These are phyloP conservation scores for Polietes domitor DNA, from an alignment of 2,888 invertebrate genomes.

Conservation along the genomic window DNA sequence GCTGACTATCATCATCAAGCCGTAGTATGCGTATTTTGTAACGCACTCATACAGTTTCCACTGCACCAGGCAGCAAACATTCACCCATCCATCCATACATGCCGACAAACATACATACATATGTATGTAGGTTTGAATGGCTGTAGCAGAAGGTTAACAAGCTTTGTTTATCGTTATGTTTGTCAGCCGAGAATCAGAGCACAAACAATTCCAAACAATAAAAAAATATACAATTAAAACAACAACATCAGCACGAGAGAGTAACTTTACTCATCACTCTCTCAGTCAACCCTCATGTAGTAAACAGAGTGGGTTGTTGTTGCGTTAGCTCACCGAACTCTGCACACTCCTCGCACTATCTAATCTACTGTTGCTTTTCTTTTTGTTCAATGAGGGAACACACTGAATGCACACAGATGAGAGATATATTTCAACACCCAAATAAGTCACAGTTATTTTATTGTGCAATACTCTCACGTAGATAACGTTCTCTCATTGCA, in stretches of 20 bases:
- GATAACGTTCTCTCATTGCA: background rate
- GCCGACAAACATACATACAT: background rate
- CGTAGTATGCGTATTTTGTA: background rate
- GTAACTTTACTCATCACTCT: constrained; percentile 36
- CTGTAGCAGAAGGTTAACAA: constrained; percentile 60
- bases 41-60: background rate
- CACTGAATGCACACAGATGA: too few species aligned
- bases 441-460: background rate
- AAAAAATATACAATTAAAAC: constrained; percentile 27
- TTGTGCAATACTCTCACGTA: background rate
- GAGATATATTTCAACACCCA: background rate
- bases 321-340: background rate
- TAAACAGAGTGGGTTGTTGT: background rate
- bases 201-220: constrained; percentile 19
- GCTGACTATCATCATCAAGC: background rate
- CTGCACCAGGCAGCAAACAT: background rate
- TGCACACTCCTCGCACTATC: background rate
- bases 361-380: constrained; percentile 44
- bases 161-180: constrained; percentile 24
- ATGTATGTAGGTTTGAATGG: background rate
- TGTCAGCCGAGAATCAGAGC: background rate
- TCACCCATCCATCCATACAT: constrained; percentile 17
- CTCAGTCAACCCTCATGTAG: constrained; percentile 39
- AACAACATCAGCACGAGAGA: constrained; percentile 27
- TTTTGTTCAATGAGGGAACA: background rate